Conservation (phyloP, 2,113 vertebrate species). For the Peromyscus leucopus region DNA sequence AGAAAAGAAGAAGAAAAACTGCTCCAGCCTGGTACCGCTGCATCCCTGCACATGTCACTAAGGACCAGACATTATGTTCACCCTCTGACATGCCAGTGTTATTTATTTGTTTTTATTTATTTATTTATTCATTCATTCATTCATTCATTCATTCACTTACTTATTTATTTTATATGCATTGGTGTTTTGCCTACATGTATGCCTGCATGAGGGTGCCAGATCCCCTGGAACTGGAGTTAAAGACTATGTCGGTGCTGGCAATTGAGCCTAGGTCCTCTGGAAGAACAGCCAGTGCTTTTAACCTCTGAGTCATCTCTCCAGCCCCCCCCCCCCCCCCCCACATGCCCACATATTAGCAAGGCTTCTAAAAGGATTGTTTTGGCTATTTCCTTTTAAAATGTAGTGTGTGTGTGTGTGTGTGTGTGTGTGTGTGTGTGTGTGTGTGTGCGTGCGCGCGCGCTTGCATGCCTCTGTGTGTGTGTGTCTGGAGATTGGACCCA, state of each 20-base stretch:
- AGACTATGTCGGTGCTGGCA: no score
- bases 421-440: background rate
- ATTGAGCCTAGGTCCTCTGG: no score
- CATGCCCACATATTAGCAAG: background rate
- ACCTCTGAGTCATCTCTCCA: no score
- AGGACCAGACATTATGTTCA: background rate
- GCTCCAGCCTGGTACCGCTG: background rate
- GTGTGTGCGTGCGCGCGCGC: background rate
- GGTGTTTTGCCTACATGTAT: no score
- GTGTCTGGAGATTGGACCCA: background rate
- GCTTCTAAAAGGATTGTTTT: background rate
- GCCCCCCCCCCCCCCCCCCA: background rate
- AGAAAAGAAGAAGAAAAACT: background rate
- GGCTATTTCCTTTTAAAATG: background rate
- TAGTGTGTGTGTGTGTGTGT: background rate
- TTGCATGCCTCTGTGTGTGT: background rate
- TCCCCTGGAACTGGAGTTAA: no score
- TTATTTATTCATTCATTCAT: no score
- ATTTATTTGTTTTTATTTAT: no score
- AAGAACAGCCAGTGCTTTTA: no score
- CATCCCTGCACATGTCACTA: background rate
- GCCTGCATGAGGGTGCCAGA: no score
- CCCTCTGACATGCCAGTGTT: background rate
- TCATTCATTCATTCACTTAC: no score
- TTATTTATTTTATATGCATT: no score